These are phyloP conservation scores for Aricia agestis DNA, from an alignment of 1,140 invertebrate genomes.

Conservation along the genomic window DNA sequence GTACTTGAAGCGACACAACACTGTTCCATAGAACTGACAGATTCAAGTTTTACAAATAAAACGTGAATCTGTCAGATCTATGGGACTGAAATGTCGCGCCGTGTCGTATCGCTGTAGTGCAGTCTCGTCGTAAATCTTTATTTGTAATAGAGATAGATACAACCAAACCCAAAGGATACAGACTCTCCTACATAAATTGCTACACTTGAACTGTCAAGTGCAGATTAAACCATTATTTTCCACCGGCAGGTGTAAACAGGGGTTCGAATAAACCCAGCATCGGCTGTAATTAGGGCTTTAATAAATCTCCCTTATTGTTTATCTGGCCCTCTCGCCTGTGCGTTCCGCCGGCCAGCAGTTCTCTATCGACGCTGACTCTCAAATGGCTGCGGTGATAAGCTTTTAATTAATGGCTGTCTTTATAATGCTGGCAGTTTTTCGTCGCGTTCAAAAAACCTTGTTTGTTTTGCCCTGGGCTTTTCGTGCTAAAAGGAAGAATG, in stretches of 20 bases:
- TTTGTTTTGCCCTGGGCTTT: background rate
- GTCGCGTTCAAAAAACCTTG: background rate
- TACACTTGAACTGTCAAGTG: no score
- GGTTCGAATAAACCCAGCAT: background rate
- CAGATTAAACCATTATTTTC: background rate
- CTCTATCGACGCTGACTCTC: background rate
- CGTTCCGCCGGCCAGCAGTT: background rate
- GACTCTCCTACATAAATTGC: no score
- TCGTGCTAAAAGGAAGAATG: background rate
- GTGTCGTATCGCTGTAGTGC: no score
- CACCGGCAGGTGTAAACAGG: background rate
- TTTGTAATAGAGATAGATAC: no score
- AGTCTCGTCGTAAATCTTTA: no score
- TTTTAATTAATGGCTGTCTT: background rate
- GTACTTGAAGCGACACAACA: no score
- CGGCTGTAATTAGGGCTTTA: background rate
- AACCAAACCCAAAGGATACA: no score
- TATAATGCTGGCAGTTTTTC: background rate
- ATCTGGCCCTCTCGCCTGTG: background rate
- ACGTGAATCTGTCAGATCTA: no score
- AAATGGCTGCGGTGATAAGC: background rate
- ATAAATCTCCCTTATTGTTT: conserved; percentile 1
- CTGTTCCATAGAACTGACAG: no score
- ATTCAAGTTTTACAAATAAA: no score
- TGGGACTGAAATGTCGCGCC: no score